Evolutionary conservation across 2,113 vertebrate genomes (phyloP), one percentile per base, ranked within the genome.

Genomic region (Datnioides undecimradiatus): DNA sequence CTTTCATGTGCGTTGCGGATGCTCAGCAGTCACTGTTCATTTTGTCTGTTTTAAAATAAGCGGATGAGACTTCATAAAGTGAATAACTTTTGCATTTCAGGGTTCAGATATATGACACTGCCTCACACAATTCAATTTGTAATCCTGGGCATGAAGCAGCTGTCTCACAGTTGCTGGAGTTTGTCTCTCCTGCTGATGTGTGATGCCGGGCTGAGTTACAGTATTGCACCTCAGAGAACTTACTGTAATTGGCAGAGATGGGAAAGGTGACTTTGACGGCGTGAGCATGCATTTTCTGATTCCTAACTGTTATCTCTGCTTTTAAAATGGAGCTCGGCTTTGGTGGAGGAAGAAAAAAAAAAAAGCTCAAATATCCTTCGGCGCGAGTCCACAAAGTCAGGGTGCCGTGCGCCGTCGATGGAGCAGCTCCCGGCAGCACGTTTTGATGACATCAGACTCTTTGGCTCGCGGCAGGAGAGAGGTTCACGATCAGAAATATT

Each of bases 251-350:
- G 86, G 80, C 78, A 38, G 76, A 74, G 74, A 83, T 67, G 85
- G 76, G 57, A 57, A 88, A 90, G 82, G 90, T 92, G 90, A 92
- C 91, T 88, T 87, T 92, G 82, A 84, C 70, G 19, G 79, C 43
- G 41, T 66, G 82, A 71, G 68, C 40, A 11, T 17, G 74, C 66
- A 29, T 77, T 86, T 86, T 90, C 65, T 43, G 55, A 73, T 79
- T 65, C 73, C 73, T 25, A 52, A 62, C 68, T 11, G 62, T 88
- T 88, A 88, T 88, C 86, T 69, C 49, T 41, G 60, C 75, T 73
- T 88, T 88, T 82, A 76, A 81, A 78, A 73, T 48, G 14, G 73
- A 74, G 46, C 46, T 68, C 9, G 19, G 57, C 69, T 83, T 78
- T 2, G 29, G 46, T 13, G 23, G 63, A 70, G n/a, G n/a, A n/a